Base-by-base conservation (phyloP, 2,113 vertebrate species). In the Sciurus niger region DNA sequence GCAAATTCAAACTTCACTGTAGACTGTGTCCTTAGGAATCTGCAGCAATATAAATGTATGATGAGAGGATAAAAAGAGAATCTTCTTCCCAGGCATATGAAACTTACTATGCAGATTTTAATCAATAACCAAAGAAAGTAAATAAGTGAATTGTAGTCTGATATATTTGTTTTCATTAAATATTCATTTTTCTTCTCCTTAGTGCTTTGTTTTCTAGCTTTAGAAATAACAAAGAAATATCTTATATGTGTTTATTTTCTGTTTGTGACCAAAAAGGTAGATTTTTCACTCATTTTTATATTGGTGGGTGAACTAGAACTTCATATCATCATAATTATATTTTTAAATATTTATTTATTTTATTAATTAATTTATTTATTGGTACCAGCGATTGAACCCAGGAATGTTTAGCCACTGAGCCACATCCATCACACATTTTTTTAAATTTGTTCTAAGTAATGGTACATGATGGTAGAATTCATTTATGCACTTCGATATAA, bases 331-430 rank as follows among this genome's bases (percentile, higher is more conserved):
- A 67, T 0, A 53, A 65, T 82, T 84, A 65, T 48, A 84, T 89
- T 77, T 92, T 46, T 79, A 51, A 92, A 91, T 65, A 34, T 68
- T 63, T 84, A 25, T 87, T 92, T 78, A 60, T 58, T 58, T 58
- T 37, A 58, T 14, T 58, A 40, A 40, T 40, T 40, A 40, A 34
- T 68, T 63, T 84, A 25, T 22, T 58, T 58, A 58, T 18, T 58
- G 20, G 55, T 58, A 58, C 20, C 55, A 58, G 20, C 18, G 55
- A 22, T 58, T 58, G 20, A 58, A 58, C 55, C 55, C 55, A 58
- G 20, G 55, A 20, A 6, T 14, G 8, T 20, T 58, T 58, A 58
- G 55, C 20, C 55, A 58, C 20, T 58, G 18, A 24, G 55, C 55
- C 55, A 58, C 20, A 58, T 22, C 20, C 55, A 58, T 48, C 46